Percentiles rank a stretch among this genome's conserved stretches.
Conservation (phyloP, 2,113 vertebrate species). For the Eulemur rufifrons region DNA sequence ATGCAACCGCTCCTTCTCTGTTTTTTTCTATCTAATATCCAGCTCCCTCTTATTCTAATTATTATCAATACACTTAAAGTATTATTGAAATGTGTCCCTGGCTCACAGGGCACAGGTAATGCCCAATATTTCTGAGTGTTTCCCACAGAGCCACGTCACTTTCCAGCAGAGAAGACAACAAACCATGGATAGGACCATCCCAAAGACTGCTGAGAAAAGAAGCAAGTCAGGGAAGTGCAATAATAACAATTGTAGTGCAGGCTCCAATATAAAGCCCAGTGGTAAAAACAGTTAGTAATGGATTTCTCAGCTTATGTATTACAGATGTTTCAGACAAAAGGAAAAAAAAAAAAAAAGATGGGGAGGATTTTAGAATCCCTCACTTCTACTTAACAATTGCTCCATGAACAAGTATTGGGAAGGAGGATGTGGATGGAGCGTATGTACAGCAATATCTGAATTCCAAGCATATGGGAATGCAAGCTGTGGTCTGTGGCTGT, state of each 20-base stretch:
- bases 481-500: background rate
- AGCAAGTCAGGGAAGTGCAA: background rate
- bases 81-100: background rate
- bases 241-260: background rate
- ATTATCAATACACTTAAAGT: background rate
- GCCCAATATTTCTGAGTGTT: background rate
- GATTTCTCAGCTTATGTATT: slow-evolving; percentile 18
- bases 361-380: background rate
- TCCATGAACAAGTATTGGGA: background rate
- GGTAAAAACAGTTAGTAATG: background rate
- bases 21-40: background rate
- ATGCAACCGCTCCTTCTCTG: background rate
- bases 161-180: slow-evolving; percentile 13
- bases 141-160: background rate
- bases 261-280: background rate
- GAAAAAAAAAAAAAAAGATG: background rate
- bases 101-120: background rate
- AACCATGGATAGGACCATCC: background rate
- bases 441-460: background rate
- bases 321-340: background rate
- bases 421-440: no score
- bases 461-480: background rate
- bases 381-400: background rate
- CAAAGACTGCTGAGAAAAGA: background rate
- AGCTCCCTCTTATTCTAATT: background rate